These are phyloP conservation scores for Rhombomys opimus DNA, from an alignment of 2,113 vertebrate genomes.

Conservation along the genomic window DNA sequence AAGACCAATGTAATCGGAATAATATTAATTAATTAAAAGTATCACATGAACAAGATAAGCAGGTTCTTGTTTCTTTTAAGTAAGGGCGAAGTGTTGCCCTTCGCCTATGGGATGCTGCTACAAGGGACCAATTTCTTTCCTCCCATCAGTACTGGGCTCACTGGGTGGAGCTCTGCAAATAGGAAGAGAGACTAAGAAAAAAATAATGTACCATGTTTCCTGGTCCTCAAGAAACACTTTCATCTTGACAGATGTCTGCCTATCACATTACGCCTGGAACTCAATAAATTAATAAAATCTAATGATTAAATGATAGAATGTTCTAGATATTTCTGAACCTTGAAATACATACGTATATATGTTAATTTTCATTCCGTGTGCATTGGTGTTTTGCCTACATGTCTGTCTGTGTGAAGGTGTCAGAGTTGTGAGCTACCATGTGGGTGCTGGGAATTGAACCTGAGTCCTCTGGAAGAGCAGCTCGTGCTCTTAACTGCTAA, in stretches of 20 bases:
- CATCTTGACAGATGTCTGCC: background rate
- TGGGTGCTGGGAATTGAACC: too few species aligned
- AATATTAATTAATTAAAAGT: conserved; percentile 62
- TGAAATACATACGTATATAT: background rate
- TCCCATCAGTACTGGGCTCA: background rate
- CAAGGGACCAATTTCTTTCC: background rate
- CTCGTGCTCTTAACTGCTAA: too few species aligned
- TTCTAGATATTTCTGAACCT: background rate
- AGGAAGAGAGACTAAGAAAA: background rate
- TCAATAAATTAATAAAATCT: background rate
- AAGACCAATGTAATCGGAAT: conserved; percentile 11
- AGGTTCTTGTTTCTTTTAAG: background rate
- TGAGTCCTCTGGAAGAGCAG: too few species aligned
- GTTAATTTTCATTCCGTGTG: too few species aligned
- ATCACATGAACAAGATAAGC: background rate
- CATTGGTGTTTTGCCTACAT: too few species aligned
- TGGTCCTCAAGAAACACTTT: background rate
- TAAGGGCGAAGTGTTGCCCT: background rate
- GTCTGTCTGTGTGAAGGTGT: too few species aligned
- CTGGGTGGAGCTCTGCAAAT: background rate
- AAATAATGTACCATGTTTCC: background rate
- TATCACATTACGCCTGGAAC: background rate
- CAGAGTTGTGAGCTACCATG: too few species aligned
- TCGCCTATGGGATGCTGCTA: background rate
- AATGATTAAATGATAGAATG: background rate